Percentiles rank a stretch among this genome's conserved stretches.
Evolutionary conservation across 1,140 invertebrate genomes (phyloP).

Genomic region (Bathynomus jamesi): DNA sequence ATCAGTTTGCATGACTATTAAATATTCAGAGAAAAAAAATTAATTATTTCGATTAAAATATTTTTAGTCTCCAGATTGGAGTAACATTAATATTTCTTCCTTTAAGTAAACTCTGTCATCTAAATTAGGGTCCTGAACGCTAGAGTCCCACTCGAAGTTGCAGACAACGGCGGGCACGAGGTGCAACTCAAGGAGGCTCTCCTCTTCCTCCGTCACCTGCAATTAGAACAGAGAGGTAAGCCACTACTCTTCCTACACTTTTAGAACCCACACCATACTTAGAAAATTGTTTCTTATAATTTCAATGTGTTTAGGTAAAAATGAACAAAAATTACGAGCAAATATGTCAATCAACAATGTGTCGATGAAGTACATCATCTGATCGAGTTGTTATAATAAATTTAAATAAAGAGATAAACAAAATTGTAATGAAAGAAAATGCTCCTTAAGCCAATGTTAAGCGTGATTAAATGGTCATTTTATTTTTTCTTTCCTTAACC

Average conservation of each 20-base stretch:
- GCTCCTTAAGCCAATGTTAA: too few species aligned
- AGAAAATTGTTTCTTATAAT: not conserved
- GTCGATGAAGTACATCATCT: not conserved
- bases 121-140: conserved; percentile 4
- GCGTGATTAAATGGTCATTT: too few species aligned
- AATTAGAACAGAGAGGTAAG: not conserved
- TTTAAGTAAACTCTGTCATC: conserved; percentile 8
- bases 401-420: not conserved
- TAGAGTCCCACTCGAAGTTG: conserved; percentile 11
- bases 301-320: not conserved
- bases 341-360: not conserved
- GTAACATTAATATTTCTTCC: conserved; percentile 5
- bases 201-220: conserved; percentile 12
- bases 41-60: too few species aligned
- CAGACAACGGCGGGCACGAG: conserved; percentile 7
- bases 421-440: too few species aligned
- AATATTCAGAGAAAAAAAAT: too few species aligned
- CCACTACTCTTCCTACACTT: not conserved
- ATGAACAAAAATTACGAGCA: not conserved
- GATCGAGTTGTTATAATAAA: not conserved
- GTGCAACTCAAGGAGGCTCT: conserved; percentile 4
- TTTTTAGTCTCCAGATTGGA: not conserved
- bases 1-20: too few species aligned
- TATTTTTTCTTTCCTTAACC: too few species aligned
- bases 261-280: not conserved